Evolutionary conservation across 2,888 invertebrate genomes (phyloP), one percentile per base, ranked within the genome.

Genomic region (Alcis repandata): DNA sequence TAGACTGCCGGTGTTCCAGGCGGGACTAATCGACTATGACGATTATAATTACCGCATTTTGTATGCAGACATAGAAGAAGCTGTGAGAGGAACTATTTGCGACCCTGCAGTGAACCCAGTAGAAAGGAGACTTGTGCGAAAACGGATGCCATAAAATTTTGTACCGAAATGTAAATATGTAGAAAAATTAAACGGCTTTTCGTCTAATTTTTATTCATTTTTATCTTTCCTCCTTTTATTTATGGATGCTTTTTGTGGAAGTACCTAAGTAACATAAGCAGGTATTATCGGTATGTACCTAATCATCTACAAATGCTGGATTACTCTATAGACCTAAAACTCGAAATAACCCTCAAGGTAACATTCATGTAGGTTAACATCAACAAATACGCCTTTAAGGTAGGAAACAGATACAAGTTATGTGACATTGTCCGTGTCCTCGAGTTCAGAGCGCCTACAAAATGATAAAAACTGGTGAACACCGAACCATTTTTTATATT

Each of bases 31-130:
- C 52, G 93, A 96, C 75, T 89, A 88, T 17, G 88, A 94, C 40
- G 95, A 95, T 54, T 94, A 95, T 33, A 97, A 97, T 85, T 97
- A 96, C 82, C 94, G 97, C 20, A 95, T 97, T 51, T 89, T 97
- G 86, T 95, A 94, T 59, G 96, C 96, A 0, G 94, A 94, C 75
- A 94, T 95, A 0, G 90, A 90, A 19, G 95, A 95, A 66, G 95
- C 96, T 0, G 94, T 96, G 0, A 89, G 87, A 46, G 95, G 95
- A 13, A 96, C 96, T 0, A 91, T 96, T 8, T 97, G 97, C 79
- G 96, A 97, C 83, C 96, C 96, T 0, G 83, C 85, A 13, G 63
- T 86, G 8, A 75, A 74, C 6, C 36, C 66, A 8, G 51, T 69
- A 27, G 15, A 62, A 19, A 48, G 43, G 2, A 27, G 59, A 38